Base-by-base conservation (phyloP, 1,140 invertebrate genomes). In the Pinna nobilis region DNA sequence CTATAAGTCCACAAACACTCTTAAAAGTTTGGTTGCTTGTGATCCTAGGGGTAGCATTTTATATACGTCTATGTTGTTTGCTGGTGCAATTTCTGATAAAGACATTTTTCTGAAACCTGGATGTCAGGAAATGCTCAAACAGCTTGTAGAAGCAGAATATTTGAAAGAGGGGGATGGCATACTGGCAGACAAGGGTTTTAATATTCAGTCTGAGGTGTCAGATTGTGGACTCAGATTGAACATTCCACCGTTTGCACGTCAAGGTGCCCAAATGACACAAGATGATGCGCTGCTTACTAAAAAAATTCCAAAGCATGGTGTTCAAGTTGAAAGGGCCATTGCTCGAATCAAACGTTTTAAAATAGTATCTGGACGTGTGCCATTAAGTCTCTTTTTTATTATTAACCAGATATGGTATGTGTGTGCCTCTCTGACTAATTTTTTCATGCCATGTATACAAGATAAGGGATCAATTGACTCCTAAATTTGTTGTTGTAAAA, bases 1-100 rank as follows among this genome's bases (percentile, higher is more conserved):
- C 39, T 78, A 81, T 37, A 81, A 81, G 20, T 78, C 76, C 3
- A 30, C 35, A 2, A 76, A 65, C n/a, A 81, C 79, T 23, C 57
- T 81, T 20, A 81, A 78, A 57, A 65, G 60, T n/a, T 33, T 76
- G 0, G 65, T 78, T 41, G 78, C 64, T 15, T 49, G 69, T 53
- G 79, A 78, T 41, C 76, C 69, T 11, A 55, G 73, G 57, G 79
- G 73, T 28, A 69, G 68, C 9, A 47, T 75, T 5, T 74, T 63
- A 32, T 74, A 70, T 60, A 47, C 64, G 5, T 80, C 71, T 1
- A 68, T 74, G 64, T 37, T 80, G 18, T 80, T 77, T 65, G 65
- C 79, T 35, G 76, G 76, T 0, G 72, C 65, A 11, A 76, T 75
- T 33, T 78, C 79, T 25, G 70, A 78, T 57, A 78, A 76, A 32